These are phyloP conservation scores for Drosophila suboccidentalis DNA, from an alignment of 2,888 invertebrate species.

Conservation along the genomic window DNA sequence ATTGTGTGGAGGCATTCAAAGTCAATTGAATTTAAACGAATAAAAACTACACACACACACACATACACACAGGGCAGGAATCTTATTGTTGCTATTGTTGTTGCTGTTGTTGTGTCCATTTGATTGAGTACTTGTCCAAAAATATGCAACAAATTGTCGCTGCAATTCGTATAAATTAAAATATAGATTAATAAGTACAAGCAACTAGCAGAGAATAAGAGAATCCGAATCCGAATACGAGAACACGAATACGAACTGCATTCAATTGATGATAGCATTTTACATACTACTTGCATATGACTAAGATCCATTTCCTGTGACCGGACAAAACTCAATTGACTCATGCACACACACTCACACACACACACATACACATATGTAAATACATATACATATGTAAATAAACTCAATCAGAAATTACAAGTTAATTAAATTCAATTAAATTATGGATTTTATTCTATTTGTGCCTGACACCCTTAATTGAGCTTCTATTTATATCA, in stretches of 20 bases:
- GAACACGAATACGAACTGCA: slow-evolving; percentile 19
- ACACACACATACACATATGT: not conserved
- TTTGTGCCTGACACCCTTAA: slow-evolving; percentile 17
- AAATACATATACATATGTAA: not conserved
- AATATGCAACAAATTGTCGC: slow-evolving; percentile 66
- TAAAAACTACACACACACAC: slow-evolving; percentile 71
- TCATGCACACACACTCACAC: slow-evolving; percentile 1
- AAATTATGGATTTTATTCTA: slow-evolving; percentile 20
- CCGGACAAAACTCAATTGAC: slow-evolving; percentile 16
- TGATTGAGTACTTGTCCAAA: slow-evolving; percentile 62
- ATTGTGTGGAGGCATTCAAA: slow-evolving; percentile 78
- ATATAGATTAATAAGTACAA: slow-evolving; percentile 59
- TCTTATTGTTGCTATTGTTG: slow-evolving; percentile 44
- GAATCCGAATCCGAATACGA: not conserved
- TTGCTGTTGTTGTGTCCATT: slow-evolving; percentile 47
- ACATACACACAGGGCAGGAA: slow-evolving; percentile 38
- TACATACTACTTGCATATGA: slow-evolving; percentile 17
- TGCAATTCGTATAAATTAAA: slow-evolving; percentile 65
- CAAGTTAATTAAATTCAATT: slow-evolving; percentile 31
- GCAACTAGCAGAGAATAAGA: not conserved
- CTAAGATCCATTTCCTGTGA: slow-evolving; percentile 31
- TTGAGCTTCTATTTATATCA: slow-evolving; percentile 23
- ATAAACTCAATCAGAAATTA: slow-evolving; percentile 18
- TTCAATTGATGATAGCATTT: slow-evolving; percentile 54
- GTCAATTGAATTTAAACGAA: slow-evolving; percentile 80